Percentiles rank a stretch among this genome's conserved stretches.
Evolutionary conservation across 2,797 vertebrate species (phyloP).

Genomic region (Nothura maculosa): DNA sequence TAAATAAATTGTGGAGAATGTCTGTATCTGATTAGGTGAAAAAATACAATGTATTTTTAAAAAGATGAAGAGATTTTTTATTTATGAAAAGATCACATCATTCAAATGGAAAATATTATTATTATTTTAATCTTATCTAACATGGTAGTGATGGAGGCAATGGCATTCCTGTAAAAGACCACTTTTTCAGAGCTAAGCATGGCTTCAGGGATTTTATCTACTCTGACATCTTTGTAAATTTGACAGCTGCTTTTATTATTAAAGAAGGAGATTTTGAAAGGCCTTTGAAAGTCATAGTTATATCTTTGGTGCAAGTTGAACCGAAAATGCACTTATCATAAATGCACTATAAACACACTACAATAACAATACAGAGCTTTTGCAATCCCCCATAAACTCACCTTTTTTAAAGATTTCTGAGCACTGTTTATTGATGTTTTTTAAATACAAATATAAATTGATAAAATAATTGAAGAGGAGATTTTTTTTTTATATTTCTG

Average conservation of each 20-base stretch:
- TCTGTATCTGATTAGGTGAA: not conserved
- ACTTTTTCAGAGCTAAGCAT: slow-evolving; percentile 35
- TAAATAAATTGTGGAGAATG: not conserved
- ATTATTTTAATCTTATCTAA: slow-evolving; percentile 26
- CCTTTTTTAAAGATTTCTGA: not conserved
- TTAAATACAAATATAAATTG: not conserved
- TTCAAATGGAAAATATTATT: slow-evolving; percentile 61
- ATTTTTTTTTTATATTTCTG: not conserved
- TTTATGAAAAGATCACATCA: not conserved
- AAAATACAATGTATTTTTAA: not conserved
- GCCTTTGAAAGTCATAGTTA: slow-evolving; percentile 4
- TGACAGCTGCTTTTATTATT: slow-evolving; percentile 50
- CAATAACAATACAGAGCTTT: slow-evolving; percentile 11
- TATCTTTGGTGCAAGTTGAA: slow-evolving; percentile 29
- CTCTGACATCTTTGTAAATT: slow-evolving; percentile 41
- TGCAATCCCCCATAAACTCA: not conserved
- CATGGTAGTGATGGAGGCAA: not conserved
- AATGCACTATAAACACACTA: not conserved
- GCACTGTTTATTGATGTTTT: not conserved
- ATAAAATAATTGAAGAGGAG: not conserved
- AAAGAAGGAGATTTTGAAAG: slow-evolving; percentile 5
- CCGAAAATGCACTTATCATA: slow-evolving; percentile 13
- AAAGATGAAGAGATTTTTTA: not conserved
- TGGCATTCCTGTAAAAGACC: slow-evolving; percentile 18
- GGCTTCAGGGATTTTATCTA: slow-evolving; percentile 35